Percentiles rank a stretch among this genome's conserved stretches.
Conservation (phyloP, 2,797 vertebrate species). For the Prunella strophiata region DNA sequence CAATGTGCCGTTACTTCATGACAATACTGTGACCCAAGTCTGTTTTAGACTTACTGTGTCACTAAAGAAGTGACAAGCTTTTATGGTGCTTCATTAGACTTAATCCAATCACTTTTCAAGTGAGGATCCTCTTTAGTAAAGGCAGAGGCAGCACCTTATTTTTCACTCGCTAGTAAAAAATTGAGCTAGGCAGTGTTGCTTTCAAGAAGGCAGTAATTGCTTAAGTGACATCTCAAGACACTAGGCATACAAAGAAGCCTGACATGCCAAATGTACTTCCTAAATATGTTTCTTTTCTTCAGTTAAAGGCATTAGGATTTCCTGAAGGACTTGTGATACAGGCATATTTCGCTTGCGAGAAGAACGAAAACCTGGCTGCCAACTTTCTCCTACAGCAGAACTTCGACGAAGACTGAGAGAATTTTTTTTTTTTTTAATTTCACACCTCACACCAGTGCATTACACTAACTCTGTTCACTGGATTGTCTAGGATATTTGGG, state of each 20-base stretch:
- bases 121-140: neutral
- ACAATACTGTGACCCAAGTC: neutral
- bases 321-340: constrained; percentile 99
- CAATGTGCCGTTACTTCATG: neutral
- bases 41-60: neutral
- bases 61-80: neutral
- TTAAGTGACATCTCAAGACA: neutral
- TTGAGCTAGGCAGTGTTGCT: neutral
- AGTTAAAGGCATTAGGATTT: constrained; percentile 98
- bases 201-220: neutral
- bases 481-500: constrained; percentile 81
- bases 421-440: constrained; percentile 68
- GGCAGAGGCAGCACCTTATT: neutral
- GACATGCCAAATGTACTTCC: neutral
- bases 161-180: neutral
- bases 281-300: constrained; percentile 60
- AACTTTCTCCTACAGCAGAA: constrained; percentile 99
- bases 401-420: constrained; percentile 91
- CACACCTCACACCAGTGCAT: constrained; percentile 84
- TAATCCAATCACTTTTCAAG: neutral
- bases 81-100: neutral
- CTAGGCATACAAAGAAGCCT: neutral
- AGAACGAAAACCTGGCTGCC: constrained; percentile 98
- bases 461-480: constrained; percentile 85
- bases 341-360: constrained; percentile 98